Percentiles rank a stretch among this genome's conserved stretches.
Evolutionary conservation across 2,797 vertebrate genomes (phyloP).

Genomic region (Scomberomorus guttatus): DNA sequence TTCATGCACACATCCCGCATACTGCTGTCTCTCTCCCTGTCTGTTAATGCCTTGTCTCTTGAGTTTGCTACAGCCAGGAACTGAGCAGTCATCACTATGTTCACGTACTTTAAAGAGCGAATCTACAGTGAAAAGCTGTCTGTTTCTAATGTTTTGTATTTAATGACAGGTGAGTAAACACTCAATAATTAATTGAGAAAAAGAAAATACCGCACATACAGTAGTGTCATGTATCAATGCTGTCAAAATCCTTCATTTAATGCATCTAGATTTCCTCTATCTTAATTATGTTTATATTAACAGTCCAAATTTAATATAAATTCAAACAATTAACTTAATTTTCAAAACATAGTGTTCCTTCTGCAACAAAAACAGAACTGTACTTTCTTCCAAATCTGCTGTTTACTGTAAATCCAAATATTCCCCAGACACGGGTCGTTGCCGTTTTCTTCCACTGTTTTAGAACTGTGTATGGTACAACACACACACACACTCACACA

Average conservation of each 20-base stretch:
- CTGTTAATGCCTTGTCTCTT: slow-evolving; percentile 35
- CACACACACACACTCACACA: neutral
- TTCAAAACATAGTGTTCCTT: neutral
- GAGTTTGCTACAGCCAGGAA: slow-evolving; percentile 32
- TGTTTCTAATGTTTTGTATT: neutral
- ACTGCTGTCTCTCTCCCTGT: slow-evolving; percentile 1
- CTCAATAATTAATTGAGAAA: neutral
- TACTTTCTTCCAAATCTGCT: neutral
- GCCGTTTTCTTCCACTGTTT: slow-evolving; percentile 2
- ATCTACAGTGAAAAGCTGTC: slow-evolving; percentile 2
- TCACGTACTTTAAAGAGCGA: slow-evolving; percentile 12
- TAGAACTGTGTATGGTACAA: neutral
- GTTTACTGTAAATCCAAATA: slow-evolving; percentile 25
- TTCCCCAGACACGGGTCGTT: neutral
- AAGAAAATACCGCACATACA: neutral
- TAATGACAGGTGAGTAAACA: slow-evolving; percentile 15
- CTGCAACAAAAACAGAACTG: neutral
- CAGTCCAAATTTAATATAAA: neutral
- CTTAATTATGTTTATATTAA: neutral
- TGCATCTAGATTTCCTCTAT: neutral
- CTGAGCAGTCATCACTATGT: slow-evolving; percentile 23
- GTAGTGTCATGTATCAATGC: no score
- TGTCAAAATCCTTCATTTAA: slow-evolving; percentile 1
- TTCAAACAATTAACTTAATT: neutral
- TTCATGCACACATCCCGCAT: neutral